These are phyloP conservation scores for Metopia argyrocephala DNA, from an alignment of 2,888 invertebrate genomes.

Conservation along the genomic window DNA sequence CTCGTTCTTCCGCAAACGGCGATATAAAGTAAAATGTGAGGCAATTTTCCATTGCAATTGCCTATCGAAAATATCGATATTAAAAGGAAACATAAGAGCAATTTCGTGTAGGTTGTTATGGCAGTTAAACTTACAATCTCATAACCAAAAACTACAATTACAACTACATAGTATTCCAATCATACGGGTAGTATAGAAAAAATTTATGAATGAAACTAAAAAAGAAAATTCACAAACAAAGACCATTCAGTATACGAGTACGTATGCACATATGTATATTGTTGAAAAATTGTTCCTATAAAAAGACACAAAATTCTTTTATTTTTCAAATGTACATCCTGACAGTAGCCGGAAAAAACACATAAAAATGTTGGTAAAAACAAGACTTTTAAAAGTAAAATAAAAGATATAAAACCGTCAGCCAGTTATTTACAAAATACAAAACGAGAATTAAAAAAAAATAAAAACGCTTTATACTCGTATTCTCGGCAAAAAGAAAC, in stretches of 20 bases:
- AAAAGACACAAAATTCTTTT: constrained; percentile 30
- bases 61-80: constrained; percentile 38
- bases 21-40: background rate
- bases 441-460: background rate
- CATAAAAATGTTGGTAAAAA: constrained; percentile 8
- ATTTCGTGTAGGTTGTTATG: constrained; percentile 9
- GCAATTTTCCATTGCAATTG: background rate
- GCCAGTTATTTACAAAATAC: too few relatives aligned
- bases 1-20: too few relatives aligned
- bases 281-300: constrained; percentile 18
- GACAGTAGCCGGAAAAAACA: constrained; percentile 12
- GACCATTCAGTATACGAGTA: too few relatives aligned
- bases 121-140: background rate
- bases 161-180: constrained; percentile 6
- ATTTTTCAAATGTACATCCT: constrained; percentile 15
- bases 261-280: constrained; percentile 1
- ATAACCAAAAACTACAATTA: background rate
- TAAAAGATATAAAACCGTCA: constrained; percentile 6
- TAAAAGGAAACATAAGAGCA: constrained; percentile 40
- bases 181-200: constrained; percentile 4
- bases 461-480: too few relatives aligned
- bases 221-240: constrained; percentile 1
- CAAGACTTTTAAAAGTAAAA: background rate
- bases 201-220: constrained; percentile 11
- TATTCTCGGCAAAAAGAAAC: constrained; percentile 7